These are phyloP conservation scores for Aradophagus sp. DNA, from an alignment of 1,140 invertebrate species.

Conservation along the genomic window DNA sequence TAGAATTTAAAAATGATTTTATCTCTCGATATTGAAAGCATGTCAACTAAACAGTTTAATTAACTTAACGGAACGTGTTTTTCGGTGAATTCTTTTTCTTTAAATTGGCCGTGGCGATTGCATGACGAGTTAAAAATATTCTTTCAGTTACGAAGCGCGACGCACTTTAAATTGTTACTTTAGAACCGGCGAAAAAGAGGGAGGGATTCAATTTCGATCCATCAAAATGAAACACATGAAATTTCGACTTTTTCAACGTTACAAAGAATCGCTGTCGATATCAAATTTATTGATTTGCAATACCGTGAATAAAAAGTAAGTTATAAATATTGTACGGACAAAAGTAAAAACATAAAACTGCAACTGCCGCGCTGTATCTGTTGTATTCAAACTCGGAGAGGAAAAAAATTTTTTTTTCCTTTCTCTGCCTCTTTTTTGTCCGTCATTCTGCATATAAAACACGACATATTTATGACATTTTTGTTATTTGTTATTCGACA, in stretches of 20 bases:
- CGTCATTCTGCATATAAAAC: conserved; percentile 24
- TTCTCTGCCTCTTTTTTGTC: conserved; percentile 27
- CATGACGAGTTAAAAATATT: conserved; percentile 13
- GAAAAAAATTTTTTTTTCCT: too few species aligned
- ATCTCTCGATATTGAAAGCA: too few species aligned
- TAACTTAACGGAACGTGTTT: too few species aligned
- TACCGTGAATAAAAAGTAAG: conserved; percentile 41
- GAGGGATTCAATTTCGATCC: conserved; percentile 35
- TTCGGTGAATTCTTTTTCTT: too few species aligned
- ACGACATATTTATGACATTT: conserved; percentile 31
- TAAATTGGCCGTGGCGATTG: too few species aligned
- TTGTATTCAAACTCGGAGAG: conserved; percentile 46
- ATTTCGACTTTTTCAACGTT: conserved; percentile 31
- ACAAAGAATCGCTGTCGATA: conserved; percentile 34
- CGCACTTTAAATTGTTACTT: conserved; percentile 20
- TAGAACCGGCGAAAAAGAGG: too few species aligned
- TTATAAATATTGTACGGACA: conserved; percentile 49
- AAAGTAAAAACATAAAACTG: conserved; percentile 45
- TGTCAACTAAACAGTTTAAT: too few species aligned
- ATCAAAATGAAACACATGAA: conserved; percentile 14
- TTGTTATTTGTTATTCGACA: too few species aligned
- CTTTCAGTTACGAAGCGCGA: conserved; percentile 9
- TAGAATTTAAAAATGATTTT: too few species aligned
- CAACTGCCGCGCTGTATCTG: conserved; percentile 33
- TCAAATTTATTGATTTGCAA: conserved; percentile 44